These are phyloP conservation scores for Python bivittatus DNA, from an alignment of 2,113 vertebrate genomes.

Conservation along the genomic window DNA sequence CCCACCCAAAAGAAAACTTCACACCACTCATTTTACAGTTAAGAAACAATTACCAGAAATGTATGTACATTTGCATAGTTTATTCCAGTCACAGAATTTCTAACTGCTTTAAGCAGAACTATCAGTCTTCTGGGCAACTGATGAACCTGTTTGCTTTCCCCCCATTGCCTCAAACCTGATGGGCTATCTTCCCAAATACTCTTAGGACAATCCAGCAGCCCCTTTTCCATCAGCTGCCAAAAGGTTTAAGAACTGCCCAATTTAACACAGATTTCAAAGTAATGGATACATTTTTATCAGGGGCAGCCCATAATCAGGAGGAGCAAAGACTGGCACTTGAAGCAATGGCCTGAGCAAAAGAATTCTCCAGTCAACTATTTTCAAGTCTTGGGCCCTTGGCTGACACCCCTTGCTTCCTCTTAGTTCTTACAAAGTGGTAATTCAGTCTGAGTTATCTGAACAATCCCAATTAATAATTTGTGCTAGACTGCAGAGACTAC, in stretches of 20 bases:
- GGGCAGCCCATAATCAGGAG: not conserved
- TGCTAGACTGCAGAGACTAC: not conserved
- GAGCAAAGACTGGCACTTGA: not conserved
- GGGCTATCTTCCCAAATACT: not conserved
- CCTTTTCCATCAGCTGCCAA: not conserved
- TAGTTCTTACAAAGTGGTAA: not conserved
- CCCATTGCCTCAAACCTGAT: not conserved
- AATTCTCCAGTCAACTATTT: not conserved
- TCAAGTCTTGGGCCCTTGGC: not conserved
- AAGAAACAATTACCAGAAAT: not conserved
- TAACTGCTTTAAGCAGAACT: not conserved
- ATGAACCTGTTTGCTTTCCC: not conserved
- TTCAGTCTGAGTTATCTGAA: not conserved
- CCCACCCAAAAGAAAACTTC: not conserved
- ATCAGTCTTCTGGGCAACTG: not conserved
- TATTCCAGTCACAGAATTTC: constrained; percentile 12
- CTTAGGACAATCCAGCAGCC: not conserved
- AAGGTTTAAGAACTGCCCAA: not conserved
- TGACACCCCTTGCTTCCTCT: not conserved
- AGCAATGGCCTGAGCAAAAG: not conserved
- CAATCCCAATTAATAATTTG: not conserved
- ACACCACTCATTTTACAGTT: not conserved
- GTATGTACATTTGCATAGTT: constrained; percentile 1
- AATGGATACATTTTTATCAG: not conserved
- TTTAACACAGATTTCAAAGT: not conserved